phyloP scores from a whole-genome alignment of 2,888 invertebrate species.

The Epinotia bilunana region DNA sequence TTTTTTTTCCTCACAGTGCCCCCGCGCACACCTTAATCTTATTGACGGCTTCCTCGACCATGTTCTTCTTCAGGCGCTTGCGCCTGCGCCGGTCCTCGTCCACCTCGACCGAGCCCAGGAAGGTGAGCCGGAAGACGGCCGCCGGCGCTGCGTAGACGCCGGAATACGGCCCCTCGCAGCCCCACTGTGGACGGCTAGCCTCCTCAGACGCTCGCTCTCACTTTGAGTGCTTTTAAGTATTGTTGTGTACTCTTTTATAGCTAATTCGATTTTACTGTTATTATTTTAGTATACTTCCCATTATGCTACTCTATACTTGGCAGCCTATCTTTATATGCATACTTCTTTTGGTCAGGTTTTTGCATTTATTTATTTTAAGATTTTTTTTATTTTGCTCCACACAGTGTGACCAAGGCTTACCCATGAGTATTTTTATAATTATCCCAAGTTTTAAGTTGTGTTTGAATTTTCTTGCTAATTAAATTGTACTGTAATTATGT shows the following conservation, averaged over 20 bases:
- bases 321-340: no score
- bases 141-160: conserved; percentile 85
- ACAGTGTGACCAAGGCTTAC: no score
- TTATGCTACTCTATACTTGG: no score
- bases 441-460: no score
- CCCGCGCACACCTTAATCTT: conserved; percentile 90
- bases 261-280: not conserved
- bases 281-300: not conserved
- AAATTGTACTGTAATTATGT: no score
- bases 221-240: not conserved
- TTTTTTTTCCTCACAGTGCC: conserved; percentile 11
- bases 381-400: no score
- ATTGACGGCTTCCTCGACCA: conserved; percentile 94
- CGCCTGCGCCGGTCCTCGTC: conserved; percentile 91
- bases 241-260: not conserved
- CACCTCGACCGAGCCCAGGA: conserved; percentile 94
- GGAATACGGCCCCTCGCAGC: conserved; percentile 78
- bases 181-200: conserved; percentile 79
- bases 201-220: conserved; percentile 61
- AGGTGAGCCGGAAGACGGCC: conserved; percentile 91
- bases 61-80: conserved; percentile 93
- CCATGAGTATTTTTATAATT: no score
- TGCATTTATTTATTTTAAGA: no score
- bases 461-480: no score
- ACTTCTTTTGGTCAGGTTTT: no score